Conservation (phyloP, 1,140 invertebrate species). For the Prorops nasuta region DNA sequence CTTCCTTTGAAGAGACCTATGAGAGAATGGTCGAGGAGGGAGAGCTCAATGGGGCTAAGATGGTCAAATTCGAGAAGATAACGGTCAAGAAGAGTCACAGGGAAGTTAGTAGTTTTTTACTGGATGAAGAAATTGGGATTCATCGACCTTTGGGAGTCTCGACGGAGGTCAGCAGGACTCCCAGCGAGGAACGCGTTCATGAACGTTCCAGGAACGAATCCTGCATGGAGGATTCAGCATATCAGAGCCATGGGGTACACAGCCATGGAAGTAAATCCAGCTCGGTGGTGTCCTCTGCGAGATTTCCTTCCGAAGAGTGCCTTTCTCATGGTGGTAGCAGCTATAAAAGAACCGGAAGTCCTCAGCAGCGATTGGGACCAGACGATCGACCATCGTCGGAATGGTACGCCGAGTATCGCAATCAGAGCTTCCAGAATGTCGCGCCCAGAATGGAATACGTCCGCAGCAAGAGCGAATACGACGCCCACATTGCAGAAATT, state of each 20-base stretch:
- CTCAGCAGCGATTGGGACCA: slow-evolving; percentile 24
- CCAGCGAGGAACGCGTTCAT: slow-evolving; percentile 58
- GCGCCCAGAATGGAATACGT: slow-evolving; percentile 63
- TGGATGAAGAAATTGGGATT: background rate
- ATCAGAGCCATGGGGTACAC: slow-evolving; percentile 53
- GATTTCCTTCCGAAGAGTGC: slow-evolving; percentile 63
- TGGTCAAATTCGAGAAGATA: slow-evolving; percentile 69
- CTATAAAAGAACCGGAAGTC: slow-evolving; percentile 15
- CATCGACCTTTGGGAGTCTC: background rate
- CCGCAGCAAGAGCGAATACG: slow-evolving; percentile 76
- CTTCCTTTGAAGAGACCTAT: slow-evolving; percentile 59
- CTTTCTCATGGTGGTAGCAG: slow-evolving; percentile 36
- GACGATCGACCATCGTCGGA: slow-evolving; percentile 49
- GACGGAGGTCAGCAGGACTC: slow-evolving; percentile 52
- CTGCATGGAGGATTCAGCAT: slow-evolving; percentile 61
- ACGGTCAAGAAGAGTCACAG: slow-evolving; percentile 60
- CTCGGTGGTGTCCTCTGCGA: slow-evolving; percentile 54
- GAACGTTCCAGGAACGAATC: too few relatives aligned
- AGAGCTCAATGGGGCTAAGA: slow-evolving; percentile 61
- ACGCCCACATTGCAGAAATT: slow-evolving; percentile 82
- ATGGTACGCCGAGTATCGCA: slow-evolving; percentile 63
- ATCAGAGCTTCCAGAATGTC: slow-evolving; percentile 59
- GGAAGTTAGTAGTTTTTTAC: slow-evolving; percentile 37
- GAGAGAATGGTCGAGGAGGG: slow-evolving; percentile 65
- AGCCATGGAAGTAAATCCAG: slow-evolving; percentile 54